These are phyloP conservation scores for Polymixis flavicincta DNA, from an alignment of 2,888 invertebrate species.

Conservation along the genomic window DNA sequence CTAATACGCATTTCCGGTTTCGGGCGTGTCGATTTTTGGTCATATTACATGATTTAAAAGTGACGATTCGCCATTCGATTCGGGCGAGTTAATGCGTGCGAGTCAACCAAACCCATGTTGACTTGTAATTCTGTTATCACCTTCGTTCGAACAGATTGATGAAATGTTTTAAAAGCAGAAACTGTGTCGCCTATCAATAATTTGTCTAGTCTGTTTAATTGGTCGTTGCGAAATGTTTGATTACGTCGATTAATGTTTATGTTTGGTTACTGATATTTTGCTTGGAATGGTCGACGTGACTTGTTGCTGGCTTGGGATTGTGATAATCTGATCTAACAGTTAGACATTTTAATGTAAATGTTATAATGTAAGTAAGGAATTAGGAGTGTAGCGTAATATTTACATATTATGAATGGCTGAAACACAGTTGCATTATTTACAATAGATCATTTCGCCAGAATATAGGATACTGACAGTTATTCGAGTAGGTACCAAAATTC, in stretches of 20 bases:
- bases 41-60: no score
- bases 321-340: not conserved
- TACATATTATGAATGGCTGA: no score
- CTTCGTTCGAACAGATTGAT: constrained; percentile 75
- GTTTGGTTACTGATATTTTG: not conserved
- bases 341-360: no score
- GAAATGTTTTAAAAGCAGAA: constrained; percentile 1
- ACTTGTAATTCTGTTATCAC: constrained; percentile 82
- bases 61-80: no score
- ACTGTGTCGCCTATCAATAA: not conserved
- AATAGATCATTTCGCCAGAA: not conserved
- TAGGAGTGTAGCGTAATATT: no score
- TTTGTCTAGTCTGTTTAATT: constrained; percentile 13
- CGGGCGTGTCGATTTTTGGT: no score
- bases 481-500: no score
- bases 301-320: not conserved
- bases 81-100: no score
- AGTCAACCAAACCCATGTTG: constrained; percentile 19
- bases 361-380: not conserved
- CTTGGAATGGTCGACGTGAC: not conserved
- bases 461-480: not conserved
- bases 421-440: no score
- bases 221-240: constrained; percentile 9
- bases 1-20: no score
- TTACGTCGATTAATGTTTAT: not conserved